Percentiles rank a stretch among this genome's conserved stretches.
Evolutionary conservation across 2,888 invertebrate genomes (phyloP).

Genomic region (Sphecodes monilicornis): DNA sequence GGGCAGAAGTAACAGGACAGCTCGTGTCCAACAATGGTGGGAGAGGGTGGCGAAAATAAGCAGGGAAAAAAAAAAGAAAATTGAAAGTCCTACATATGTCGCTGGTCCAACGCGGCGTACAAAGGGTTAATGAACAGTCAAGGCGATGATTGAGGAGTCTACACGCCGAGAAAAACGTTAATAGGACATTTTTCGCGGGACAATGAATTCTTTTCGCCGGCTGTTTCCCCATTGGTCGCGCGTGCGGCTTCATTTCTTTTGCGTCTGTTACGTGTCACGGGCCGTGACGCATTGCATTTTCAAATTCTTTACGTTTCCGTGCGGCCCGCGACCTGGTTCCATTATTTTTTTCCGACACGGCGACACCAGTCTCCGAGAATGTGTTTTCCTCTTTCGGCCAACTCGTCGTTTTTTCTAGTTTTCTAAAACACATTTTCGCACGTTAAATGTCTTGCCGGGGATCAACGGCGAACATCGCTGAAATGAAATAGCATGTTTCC

Average conservation of each 20-base stretch:
- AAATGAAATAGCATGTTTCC: background rate
- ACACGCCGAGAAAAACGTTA: slow-evolving; percentile 27
- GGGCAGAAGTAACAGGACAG: slow-evolving; percentile 48
- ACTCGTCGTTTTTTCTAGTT: background rate
- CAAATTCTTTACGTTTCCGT: slow-evolving; percentile 46
- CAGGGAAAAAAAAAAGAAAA: slow-evolving; percentile 21
- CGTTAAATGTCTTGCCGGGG: slow-evolving; percentile 1
- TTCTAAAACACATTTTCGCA: slow-evolving; percentile 10
- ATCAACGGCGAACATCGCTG: background rate
- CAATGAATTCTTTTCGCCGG: slow-evolving; percentile 47
- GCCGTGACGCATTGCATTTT: slow-evolving; percentile 55
- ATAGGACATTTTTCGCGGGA: slow-evolving; percentile 45
- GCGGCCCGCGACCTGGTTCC: slow-evolving; percentile 48
- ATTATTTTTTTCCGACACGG: slow-evolving; percentile 13
- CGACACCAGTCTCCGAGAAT: background rate
- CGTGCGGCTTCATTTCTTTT: slow-evolving; percentile 53
- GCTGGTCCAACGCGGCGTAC: slow-evolving; percentile 19
- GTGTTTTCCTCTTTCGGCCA: background rate
- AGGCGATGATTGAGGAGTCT: slow-evolving; percentile 53
- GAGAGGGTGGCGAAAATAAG: background rate
- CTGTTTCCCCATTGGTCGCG: background rate
- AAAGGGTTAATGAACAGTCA: slow-evolving; percentile 59
- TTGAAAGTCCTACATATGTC: slow-evolving; percentile 51
- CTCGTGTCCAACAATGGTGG: slow-evolving; percentile 34
- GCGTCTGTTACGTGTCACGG: slow-evolving; percentile 55